Conservation (phyloP, 2,113 vertebrate species). For the Mus spicilegus region DNA sequence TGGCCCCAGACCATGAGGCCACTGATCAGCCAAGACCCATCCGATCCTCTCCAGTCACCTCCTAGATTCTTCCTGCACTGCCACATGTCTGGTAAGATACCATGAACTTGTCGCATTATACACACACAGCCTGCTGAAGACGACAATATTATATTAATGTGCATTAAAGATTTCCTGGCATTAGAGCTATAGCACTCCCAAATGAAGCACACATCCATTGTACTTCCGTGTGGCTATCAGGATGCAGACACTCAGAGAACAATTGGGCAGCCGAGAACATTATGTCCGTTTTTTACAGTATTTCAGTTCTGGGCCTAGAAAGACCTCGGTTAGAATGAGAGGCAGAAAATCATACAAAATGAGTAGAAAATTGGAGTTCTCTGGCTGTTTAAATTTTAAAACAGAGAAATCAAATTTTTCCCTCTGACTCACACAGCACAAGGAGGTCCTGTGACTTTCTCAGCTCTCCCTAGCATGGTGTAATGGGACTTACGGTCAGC, state of each 20-base stretch:
- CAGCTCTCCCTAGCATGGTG: not conserved
- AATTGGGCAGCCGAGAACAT: not conserved
- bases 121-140: not conserved
- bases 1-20: not conserved
- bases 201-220: not conserved
- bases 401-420: not conserved
- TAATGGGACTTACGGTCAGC: not conserved
- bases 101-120: not conserved
- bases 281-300: not conserved
- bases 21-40: not conserved
- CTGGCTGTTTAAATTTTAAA: not conserved
- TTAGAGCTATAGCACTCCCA: not conserved
- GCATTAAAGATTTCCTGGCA: not conserved
- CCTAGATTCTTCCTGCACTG: not conserved
- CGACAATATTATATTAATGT: accelerated
- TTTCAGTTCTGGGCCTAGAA: slow-evolving; percentile 38
- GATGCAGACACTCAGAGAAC: not conserved
- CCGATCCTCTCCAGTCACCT: not conserved
- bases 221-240: not conserved
- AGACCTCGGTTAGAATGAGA: not conserved
- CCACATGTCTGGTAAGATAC: not conserved
- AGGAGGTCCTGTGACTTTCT: not conserved
- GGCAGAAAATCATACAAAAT: not conserved
- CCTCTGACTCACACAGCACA: not conserved
- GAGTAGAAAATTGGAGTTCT: slow-evolving; percentile 17